These are phyloP conservation scores for Noctilio leporinus DNA, from an alignment of 2,113 vertebrate species.

Conservation along the genomic window DNA sequence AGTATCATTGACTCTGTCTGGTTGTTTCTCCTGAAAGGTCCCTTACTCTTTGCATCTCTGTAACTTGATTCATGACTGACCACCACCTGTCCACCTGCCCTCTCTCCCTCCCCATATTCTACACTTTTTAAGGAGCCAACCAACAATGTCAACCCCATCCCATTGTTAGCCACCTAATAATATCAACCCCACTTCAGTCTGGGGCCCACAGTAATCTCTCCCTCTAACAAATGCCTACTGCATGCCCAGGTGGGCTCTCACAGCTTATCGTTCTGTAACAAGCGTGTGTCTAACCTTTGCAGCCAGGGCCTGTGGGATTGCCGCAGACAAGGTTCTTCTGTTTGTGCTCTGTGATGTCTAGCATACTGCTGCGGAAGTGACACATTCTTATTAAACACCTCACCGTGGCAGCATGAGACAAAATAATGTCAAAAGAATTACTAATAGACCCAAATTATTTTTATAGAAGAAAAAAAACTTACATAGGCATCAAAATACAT, in stretches of 20 bases:
- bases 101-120: background rate
- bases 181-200: background rate
- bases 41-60: background rate
- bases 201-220: background rate
- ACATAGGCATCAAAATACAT: background rate
- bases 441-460: background rate
- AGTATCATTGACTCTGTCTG: background rate
- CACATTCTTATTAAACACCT: background rate
- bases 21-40: background rate
- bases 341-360: background rate
- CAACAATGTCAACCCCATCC: background rate
- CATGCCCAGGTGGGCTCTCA: background rate
- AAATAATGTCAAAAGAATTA: background rate
- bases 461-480: background rate
- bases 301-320: background rate
- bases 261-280: background rate
- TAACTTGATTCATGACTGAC: background rate
- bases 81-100: accelerated
- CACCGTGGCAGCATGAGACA: background rate
- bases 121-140: background rate
- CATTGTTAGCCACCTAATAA: background rate
- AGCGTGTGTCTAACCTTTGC: background rate
- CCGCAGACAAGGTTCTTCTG: background rate
- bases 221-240: background rate
- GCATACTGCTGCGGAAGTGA: background rate